phyloP scores from a whole-genome alignment of 2,888 invertebrate genomes.

The Polylopha cassiicola region DNA sequence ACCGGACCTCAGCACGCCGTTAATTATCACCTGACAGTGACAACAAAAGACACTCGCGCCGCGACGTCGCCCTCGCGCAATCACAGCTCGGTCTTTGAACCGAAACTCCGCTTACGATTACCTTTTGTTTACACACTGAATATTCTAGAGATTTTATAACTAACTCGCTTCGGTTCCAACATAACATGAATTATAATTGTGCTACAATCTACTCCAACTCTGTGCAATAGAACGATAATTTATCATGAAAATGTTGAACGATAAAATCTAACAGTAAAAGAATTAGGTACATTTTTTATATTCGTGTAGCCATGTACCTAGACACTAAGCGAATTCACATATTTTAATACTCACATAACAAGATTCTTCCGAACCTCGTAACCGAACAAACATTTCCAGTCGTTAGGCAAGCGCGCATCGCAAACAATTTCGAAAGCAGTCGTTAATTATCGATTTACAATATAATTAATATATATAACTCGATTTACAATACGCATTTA shows the following conservation, averaged over 20 bases:
- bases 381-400: constrained; percentile 5
- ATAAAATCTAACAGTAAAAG: too few species aligned
- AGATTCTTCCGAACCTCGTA: constrained; percentile 9
- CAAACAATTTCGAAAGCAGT: constrained; percentile 16
- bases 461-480: too few species aligned
- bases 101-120: constrained; percentile 35
- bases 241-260: too few species aligned
- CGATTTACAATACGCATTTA: too few species aligned
- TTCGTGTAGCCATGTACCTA: neutral
- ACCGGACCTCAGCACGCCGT: constrained; percentile 21
- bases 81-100: constrained; percentile 59
- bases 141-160: constrained; percentile 37
- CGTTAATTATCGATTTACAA: too few species aligned
- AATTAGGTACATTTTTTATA: too few species aligned
- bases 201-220: too few species aligned
- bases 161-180: too few species aligned
- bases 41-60: constrained; percentile 26
- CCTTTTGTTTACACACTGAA: constrained; percentile 45
- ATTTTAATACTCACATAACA: constrained; percentile 10
- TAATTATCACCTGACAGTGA: constrained; percentile 29
- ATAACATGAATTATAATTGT: too few species aligned
- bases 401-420: constrained; percentile 6
- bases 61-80: constrained; percentile 32
- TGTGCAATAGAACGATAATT: too few species aligned
- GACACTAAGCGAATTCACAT: constrained; percentile 10